phyloP scores from a whole-genome alignment of 2,113 vertebrate species.

The Rana temporaria region DNA sequence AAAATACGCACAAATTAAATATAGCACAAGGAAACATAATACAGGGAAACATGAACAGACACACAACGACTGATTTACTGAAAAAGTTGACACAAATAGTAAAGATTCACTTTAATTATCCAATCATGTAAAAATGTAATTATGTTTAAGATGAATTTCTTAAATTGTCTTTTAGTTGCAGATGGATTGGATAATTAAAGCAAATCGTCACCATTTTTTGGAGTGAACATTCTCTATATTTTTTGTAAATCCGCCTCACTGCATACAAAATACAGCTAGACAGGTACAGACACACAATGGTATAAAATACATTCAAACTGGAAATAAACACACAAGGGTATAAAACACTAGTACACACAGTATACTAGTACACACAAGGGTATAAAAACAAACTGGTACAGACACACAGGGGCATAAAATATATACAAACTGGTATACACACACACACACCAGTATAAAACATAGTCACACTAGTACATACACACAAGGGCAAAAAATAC shows the following conservation, averaged over 20 bases:
- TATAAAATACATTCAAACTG: neutral
- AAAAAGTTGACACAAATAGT: no score
- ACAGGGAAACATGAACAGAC: no score
- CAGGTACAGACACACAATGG: neutral
- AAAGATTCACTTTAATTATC: no score
- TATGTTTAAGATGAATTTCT: no score
- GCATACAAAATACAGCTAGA: no score
- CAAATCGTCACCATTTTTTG: no score
- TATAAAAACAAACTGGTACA: neutral
- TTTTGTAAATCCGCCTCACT: neutral
- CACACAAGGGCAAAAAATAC: neutral
- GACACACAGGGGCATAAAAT: neutral
- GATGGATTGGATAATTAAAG: no score
- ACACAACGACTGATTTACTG: neutral
- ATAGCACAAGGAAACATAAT: neutral
- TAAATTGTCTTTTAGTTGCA: no score
- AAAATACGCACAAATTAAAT: neutral
- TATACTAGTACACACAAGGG: neutral
- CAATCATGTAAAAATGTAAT: no score
- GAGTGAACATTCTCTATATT: no score
- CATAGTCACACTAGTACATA: no score
- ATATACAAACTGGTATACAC: neutral
- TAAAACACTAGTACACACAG: neutral
- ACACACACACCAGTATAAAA: neutral
- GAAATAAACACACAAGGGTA: neutral